phyloP scores from a whole-genome alignment of 2,113 vertebrate genomes.

The Centropristis striata region DNA sequence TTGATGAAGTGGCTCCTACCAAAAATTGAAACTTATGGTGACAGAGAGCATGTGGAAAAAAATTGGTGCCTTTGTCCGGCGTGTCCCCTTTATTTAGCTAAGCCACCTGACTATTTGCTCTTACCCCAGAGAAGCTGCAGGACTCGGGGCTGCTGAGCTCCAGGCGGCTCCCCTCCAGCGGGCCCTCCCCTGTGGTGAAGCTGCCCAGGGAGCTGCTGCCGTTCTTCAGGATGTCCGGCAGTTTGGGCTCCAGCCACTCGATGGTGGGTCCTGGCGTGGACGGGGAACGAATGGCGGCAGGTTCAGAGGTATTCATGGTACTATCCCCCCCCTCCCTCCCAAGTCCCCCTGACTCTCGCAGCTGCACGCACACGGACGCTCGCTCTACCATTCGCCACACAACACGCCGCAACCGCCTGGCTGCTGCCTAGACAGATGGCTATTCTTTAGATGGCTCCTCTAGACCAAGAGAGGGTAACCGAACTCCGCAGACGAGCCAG shows the following conservation, averaged over 20 bases:
- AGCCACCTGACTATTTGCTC: conserved; percentile 45
- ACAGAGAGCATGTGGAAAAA: too few species aligned
- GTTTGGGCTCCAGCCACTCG: conserved; percentile 96
- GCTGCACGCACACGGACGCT: conserved; percentile 9
- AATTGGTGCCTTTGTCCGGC: too few species aligned
- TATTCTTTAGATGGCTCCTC: conserved; percentile 70
- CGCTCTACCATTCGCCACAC: conserved; percentile 10
- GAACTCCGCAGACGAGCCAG: conserved; percentile 16
- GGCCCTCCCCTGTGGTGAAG: conserved; percentile 85
- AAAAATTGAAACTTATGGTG: too few species aligned
- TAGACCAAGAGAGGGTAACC: conserved; percentile 74
- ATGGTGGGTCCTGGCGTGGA: conserved; percentile 91
- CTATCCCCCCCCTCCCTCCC: conserved; percentile 35
- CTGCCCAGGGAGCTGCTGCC: conserved; percentile 87
- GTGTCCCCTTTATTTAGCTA: too few species aligned
- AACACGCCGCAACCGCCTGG: conserved; percentile 10
- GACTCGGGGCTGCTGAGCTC: conserved; percentile 87
- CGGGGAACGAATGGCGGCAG: conserved; percentile 81
- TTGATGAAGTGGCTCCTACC: too few species aligned
- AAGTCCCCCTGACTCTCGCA: conserved; percentile 40
- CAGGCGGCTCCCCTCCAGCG: conserved; percentile 84
- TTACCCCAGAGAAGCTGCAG: conserved; percentile 91
- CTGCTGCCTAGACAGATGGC: conserved; percentile 53
- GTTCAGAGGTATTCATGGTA: conserved; percentile 90
- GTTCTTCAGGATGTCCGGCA: conserved; percentile 95